Base-by-base conservation (phyloP, 2,113 vertebrate species). In the Oreotrochilus melanogaster region DNA sequence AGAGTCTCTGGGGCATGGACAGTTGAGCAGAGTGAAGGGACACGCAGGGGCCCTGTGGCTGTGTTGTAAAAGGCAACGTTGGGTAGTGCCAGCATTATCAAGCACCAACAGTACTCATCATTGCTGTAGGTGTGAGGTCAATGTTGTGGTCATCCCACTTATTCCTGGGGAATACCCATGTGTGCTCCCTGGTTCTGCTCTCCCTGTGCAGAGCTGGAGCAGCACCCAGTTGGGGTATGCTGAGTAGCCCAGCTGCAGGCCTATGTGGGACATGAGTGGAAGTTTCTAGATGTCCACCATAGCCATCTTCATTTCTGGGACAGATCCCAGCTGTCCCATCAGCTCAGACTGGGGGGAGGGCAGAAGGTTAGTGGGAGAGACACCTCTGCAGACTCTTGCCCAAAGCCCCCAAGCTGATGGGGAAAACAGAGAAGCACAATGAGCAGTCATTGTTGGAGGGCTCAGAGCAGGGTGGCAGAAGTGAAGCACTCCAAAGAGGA, bases 311-410 rank as follows among this genome's bases (percentile, higher is more conserved):
- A 14, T 88, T 80, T 47, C 72, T 86, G 69, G 90, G 95, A 96
- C 60, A 94, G 37, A 93, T 93, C 75, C 79, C 96, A 97, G 95
- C 94, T 97, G 95, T 97, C 91, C 65, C 69, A 92, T 21, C 57
- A 64, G 69, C 60, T 70, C 67, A 58, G 69, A 60, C 14, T 47
- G 10, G 56, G 67, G 56, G 89, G 43, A 91, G 80, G 80, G 56
- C 81, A 91, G 35, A 39, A 48, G 31, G 33, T 76, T 80, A 51
- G 94, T 88, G 79, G 95, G 95, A 94, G 88, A 92, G 86, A 90
- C 10, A 73, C 70, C 70, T 92, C 57, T 60, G 45, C 74, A 89
- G 48, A 54, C 17, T 85, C 27, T 89, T 1, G 1, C 78, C 91
- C 88, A 70, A 83, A 90, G 47, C 25, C 19, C 67, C 56, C 0